Base-by-base conservation (phyloP, 1,140 invertebrate species). In the Drosophila tropicalis region DNA sequence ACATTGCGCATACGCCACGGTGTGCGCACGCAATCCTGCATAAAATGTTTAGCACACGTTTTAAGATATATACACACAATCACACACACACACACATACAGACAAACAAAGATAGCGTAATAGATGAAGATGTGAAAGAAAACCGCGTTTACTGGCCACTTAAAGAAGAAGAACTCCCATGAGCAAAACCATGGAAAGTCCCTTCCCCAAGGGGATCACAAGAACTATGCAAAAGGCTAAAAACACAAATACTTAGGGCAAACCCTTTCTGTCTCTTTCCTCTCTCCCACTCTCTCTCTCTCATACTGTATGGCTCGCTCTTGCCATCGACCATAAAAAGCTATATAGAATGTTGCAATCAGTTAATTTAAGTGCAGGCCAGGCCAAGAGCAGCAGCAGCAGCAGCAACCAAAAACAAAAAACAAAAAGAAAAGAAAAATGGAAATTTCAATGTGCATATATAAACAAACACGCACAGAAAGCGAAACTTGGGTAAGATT, bases 341-440 rank as follows among this genome's bases (percentile, higher is more conserved):
- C 84, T 84, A 74, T 81, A 89, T 78, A 84, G 77, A 87, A 87
- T 87, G 84, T 87, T 87, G 84, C 84, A 87, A 87, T 87, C 84
- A 87, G 84, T 89, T 87, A 87, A 87, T 89, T 87, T 89, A 87
- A 87, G 84, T 87, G 84, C 84, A 87, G 84, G 76, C 73, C 77
- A 81, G 56, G 66, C 73, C 67, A 79, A 51, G 62, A 25, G n/a
- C 62, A 72, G 54, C 44, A 63, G 41, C 44, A 63, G 41, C n/a
- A 69, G 62, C 54, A 40, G 62, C 69, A 15, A 67, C 32, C 57
- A 54, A 36, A 36, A 66, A 32, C 17, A 51, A 60, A 39, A 39
- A 67, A 32, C 17, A 34, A 41, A 12, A 51, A 19, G 17, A 62
- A 76, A 64, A 65, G 76, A 76, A 83, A 82, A 86, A 85, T 87